These are phyloP conservation scores for Theonella swinhoei DNA, from an alignment of 37 sponge, comb jelly and placozoan species.

Conservation along the genomic window DNA sequence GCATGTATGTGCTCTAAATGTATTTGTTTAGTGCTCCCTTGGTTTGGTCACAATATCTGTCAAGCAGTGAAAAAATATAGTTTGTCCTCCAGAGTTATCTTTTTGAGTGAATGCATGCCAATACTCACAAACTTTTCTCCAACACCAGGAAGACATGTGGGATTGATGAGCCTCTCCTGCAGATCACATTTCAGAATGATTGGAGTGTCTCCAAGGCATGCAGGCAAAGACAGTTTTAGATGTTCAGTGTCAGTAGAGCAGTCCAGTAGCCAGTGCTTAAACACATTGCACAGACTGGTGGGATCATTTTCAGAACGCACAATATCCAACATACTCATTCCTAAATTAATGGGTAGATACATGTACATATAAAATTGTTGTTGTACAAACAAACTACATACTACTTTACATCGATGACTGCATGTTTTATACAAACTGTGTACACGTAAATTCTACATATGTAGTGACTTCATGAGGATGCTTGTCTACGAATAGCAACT, in stretches of 20 bases:
- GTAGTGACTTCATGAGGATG: too few species aligned
- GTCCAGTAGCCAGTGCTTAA: conserved; percentile 81
- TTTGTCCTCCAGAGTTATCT: too few species aligned
- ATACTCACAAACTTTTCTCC: too few species aligned
- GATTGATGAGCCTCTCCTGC: conserved; percentile 71
- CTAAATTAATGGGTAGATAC: conserved; percentile 3
- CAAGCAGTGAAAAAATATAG: too few species aligned
- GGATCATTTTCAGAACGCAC: conserved; percentile 45
- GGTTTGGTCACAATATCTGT: too few species aligned
- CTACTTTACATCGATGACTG: not conserved
- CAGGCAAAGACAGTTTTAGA: conserved; percentile 56
- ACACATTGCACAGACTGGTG: conserved; percentile 50
- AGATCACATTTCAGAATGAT: conserved; percentile 77
- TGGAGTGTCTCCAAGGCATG: not conserved
- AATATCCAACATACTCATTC: conserved; percentile 60
- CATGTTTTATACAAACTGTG: too few species aligned
- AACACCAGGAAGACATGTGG: conserved; percentile 8
- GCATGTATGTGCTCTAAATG: too few species aligned
- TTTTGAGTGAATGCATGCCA: too few species aligned
- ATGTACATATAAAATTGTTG: not conserved
- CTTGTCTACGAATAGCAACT: too few species aligned
- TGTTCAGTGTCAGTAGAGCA: conserved; percentile 75
- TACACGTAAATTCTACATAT: too few species aligned
- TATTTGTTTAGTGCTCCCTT: too few species aligned
- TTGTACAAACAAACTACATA: not conserved